A percentile compares a stretch with the other conserved stretches of the same genome.
Evolutionary conservation across 2,113 vertebrate species (phyloP).

Genomic region (Rattus rattus): DNA sequence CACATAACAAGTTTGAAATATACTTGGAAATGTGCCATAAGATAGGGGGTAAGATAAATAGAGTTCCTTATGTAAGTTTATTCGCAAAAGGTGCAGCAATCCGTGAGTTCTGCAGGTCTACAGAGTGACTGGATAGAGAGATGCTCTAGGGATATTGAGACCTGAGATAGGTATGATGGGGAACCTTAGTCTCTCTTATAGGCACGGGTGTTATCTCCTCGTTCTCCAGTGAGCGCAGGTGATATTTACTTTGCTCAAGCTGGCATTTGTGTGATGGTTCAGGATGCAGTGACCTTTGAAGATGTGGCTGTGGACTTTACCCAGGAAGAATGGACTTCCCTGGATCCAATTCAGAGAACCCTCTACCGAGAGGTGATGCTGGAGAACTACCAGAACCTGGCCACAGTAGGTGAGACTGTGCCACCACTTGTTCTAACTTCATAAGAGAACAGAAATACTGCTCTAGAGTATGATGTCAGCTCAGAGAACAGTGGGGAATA

Average conservation of each 20-base stretch:
- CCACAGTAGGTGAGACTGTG: constrained; percentile 42
- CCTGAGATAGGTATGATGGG: too few relatives aligned
- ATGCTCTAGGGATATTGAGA: background rate
- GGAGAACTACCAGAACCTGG: constrained; percentile 61
- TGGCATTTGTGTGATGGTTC: background rate
- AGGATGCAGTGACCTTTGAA: constrained; percentile 59
- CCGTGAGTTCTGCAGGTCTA: background rate
- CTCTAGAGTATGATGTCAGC: background rate
- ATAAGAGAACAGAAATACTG: background rate
- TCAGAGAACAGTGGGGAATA: background rate
- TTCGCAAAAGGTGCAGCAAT: background rate
- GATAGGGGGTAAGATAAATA: background rate
- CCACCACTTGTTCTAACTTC: background rate
- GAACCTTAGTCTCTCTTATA: background rate
- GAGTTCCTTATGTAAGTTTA: background rate
- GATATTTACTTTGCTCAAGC: background rate
- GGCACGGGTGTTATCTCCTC: background rate
- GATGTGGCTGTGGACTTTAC: constrained; percentile 64
- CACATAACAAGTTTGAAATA: background rate
- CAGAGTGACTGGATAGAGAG: background rate
- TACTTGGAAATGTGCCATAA: background rate
- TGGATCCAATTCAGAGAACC: constrained; percentile 43
- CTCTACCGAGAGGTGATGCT: constrained; percentile 60
- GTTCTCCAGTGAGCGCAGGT: background rate
- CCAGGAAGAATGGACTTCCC: constrained; percentile 59